phyloP scores from a whole-genome alignment of 2,888 invertebrate species.

The Rhagophthalmus giganteus region DNA sequence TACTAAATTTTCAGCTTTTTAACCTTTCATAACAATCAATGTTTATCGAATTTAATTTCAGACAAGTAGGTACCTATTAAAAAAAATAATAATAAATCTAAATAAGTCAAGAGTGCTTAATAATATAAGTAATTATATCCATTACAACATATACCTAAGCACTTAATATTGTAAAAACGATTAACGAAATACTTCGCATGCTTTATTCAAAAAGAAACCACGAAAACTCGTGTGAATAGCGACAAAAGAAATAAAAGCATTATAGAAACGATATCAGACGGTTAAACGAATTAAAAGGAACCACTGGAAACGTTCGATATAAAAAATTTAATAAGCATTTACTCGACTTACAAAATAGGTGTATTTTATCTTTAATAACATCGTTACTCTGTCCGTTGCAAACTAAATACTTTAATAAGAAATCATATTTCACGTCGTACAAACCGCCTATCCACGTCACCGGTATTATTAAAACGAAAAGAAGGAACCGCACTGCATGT shows the following conservation, averaged over 20 bases:
- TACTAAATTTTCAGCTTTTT: too few relatives aligned
- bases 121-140: too few relatives aligned
- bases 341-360: conserved; percentile 16
- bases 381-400: conserved; percentile 19
- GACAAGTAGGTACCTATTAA: too few relatives aligned
- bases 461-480: conserved; percentile 22
- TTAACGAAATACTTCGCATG: too few relatives aligned
- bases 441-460: conserved; percentile 1
- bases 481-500: conserved; percentile 7
- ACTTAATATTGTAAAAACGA: too few relatives aligned
- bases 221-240: not conserved
- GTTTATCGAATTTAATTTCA: too few relatives aligned
- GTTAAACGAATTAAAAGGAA: too few relatives aligned
- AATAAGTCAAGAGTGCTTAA: too few relatives aligned
- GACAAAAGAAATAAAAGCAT: not conserved
- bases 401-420: conserved; percentile 24
- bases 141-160: conserved; percentile 27
- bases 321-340: conserved; percentile 23
- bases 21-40: too few relatives aligned
- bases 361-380: conserved; percentile 3
- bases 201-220: not conserved
- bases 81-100: too few relatives aligned
- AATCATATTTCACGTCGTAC: conserved; percentile 20
- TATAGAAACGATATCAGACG: not conserved
- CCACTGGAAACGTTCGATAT: too few relatives aligned